Percentiles rank a stretch among this genome's conserved stretches.
Conservation (phyloP, 2,113 vertebrate species). For the Xenopus laevis region DNA sequence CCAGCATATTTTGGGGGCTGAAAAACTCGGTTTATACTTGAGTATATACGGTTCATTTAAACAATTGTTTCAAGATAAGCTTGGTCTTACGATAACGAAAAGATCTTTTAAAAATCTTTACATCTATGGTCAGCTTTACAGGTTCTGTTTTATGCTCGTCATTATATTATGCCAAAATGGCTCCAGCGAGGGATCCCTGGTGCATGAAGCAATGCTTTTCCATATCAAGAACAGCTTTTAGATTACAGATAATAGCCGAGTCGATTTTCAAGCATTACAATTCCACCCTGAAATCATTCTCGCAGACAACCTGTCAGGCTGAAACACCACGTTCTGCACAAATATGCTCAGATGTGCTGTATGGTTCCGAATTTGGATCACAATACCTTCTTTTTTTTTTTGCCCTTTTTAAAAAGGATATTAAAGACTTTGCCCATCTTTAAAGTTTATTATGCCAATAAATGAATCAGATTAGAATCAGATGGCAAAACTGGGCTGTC, state of each 20-base stretch:
- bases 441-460: slow-evolving; percentile 11
- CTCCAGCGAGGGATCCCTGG: slow-evolving; percentile 23
- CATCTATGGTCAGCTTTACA: too few species aligned
- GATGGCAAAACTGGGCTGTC: too few species aligned
- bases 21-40: too few species aligned
- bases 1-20: too few species aligned
- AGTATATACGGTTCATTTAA: too few species aligned
- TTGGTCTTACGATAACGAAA: too few species aligned
- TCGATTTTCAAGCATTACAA: slow-evolving; percentile 11
- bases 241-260: slow-evolving; percentile 17
- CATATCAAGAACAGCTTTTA: slow-evolving; percentile 39
- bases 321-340: slow-evolving; percentile 17
- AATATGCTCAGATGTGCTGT: slow-evolving; percentile 6
- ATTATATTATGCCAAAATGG: slow-evolving; percentile 31
- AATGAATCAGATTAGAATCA: not conserved
- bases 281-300: slow-evolving; percentile 23
- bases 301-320: slow-evolving; percentile 29
- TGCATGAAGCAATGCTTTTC: slow-evolving; percentile 28
- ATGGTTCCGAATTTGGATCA: slow-evolving; percentile 12
- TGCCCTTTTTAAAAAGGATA: slow-evolving; percentile 1
- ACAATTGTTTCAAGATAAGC: too few species aligned
- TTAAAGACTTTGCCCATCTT: not conserved
- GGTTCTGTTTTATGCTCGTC: not conserved
- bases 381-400: not conserved
- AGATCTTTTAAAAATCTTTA: too few species aligned